Conservation (phyloP, 1,140 invertebrate genomes). For the Bathynomus jamesi region DNA sequence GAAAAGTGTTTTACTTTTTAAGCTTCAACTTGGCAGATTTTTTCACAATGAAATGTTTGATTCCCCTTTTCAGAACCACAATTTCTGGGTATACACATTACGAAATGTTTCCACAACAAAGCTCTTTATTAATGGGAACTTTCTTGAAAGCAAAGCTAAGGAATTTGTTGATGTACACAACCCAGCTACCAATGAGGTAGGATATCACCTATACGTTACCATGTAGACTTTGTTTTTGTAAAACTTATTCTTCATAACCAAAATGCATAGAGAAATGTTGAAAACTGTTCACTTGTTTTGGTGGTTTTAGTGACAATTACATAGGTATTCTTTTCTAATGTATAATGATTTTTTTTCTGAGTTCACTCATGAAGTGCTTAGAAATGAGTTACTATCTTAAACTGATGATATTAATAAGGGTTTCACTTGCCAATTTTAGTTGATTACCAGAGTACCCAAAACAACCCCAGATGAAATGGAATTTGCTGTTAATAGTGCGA, state of each 20-base stretch:
- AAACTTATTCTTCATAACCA: not conserved
- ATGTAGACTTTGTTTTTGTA: not conserved
- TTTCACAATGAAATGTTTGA: too few relatives aligned
- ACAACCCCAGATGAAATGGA: constrained; percentile 86
- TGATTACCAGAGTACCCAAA: constrained; percentile 77
- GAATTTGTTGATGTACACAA: constrained; percentile 93
- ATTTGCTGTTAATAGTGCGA: constrained; percentile 74
- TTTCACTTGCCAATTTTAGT: constrained; percentile 42
- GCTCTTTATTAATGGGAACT: constrained; percentile 90
- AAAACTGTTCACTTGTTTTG: not conserved
- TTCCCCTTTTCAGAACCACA: too few relatives aligned
- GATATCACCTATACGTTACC: constrained; percentile 40
- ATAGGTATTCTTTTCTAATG: not conserved
- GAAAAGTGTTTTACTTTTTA: too few relatives aligned
- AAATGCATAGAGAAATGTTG: not conserved
- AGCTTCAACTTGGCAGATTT: too few relatives aligned
- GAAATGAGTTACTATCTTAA: not conserved
- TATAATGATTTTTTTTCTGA: not conserved
- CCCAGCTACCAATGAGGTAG: constrained; percentile 81
- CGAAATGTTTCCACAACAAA: constrained; percentile 65
- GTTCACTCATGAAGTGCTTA: not conserved
- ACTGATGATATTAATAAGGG: not conserved
- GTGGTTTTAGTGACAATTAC: not conserved
- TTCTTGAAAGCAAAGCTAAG: constrained; percentile 82
- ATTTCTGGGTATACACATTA: too few relatives aligned